Base-by-base conservation (phyloP, 2,797 vertebrate genomes). In the Halcyon leucocephala region DNA sequence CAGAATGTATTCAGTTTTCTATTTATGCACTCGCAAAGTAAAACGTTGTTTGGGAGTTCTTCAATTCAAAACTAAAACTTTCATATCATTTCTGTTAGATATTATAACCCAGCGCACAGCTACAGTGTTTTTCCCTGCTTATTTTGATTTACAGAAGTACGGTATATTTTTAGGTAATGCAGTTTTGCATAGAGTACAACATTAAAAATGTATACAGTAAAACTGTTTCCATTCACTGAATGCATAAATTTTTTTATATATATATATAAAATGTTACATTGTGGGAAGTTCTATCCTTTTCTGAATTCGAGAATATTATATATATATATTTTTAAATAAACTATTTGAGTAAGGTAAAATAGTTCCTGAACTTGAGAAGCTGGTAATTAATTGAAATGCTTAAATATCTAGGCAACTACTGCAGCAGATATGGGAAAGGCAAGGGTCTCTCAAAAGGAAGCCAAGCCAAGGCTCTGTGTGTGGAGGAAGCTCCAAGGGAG, bases 261-360 rank as follows among this genome's bases (percentile, higher is more conserved):
- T 93, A 94, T 44, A 54, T 77, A 92, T 95, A 93, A 98, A 97
- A 97, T 97, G 97, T 98, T 98, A 98, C 97, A 93, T 95, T 98
- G 96, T 97, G 96, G 97, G 97, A 98, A 97, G 97, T 96, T 97
- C 97, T 98, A 97, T 98, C 97, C 97, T 98, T 97, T 98, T 98
- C 97, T 97, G 97, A 97, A 97, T 98, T 98, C 98, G 98, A 98
- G 97, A 98, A 98, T 97, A 98, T 97, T 98, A 98, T 98, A 97
- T 95, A 97, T 95, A 97, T 97, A 97, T 98, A 98, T 98, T 98
- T 98, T 98, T 98, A 98, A 98, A 98, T 98, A 98, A 98, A 98
- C 98, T 98, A 98, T 98, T 98, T 98, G 96, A 96, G 95, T 98
- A 98, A 98, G 98, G 98, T 97, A 96, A 98, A 97, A 96, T 97